A percentile compares a stretch with the other conserved stretches of the same genome.
Conservation (phyloP, 2,113 vertebrate genomes). For the Willisornis vidua region DNA sequence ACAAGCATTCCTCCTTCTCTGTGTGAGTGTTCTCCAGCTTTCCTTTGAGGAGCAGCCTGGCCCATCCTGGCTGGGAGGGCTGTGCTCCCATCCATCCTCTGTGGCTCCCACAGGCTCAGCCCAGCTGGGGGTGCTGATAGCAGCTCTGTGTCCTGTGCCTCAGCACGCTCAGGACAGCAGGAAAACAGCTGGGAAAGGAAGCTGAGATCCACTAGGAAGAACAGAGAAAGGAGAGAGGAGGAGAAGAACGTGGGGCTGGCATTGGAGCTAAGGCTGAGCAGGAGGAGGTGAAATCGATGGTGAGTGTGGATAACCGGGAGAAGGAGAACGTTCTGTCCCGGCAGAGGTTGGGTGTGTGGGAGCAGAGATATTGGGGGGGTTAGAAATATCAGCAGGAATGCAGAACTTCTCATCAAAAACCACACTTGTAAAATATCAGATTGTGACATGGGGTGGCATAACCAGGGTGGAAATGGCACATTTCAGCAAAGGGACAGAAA, state of each 20-base stretch:
- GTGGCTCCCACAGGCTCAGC: neutral
- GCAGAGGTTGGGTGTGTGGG: neutral
- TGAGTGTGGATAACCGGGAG: neutral
- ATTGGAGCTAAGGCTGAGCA: neutral
- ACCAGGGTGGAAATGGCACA: rapidly evolving
- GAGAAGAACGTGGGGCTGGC: neutral
- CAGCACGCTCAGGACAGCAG: neutral
- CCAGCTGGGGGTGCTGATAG: neutral
- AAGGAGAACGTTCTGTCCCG: neutral
- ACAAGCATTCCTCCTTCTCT: neutral
- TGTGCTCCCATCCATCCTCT: neutral
- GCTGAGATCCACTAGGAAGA: neutral
- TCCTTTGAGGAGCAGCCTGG: rapidly evolving
- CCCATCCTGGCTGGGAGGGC: rapidly evolving
- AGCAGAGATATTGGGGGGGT: neutral
- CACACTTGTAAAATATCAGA: neutral
- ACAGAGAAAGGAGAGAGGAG: neutral
- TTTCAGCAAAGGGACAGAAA: neutral
- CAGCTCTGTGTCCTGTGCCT: neutral
- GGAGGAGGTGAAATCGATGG: neutral
- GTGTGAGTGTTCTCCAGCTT: rapidly evolving
- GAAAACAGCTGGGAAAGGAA: neutral
- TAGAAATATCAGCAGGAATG: neutral
- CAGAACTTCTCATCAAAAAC: neutral
- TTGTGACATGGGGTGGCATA: neutral